Evolutionary conservation across 2,113 vertebrate species (phyloP), one percentile per base, ranked within the genome.

Genomic region (Menidia beryllina): DNA sequence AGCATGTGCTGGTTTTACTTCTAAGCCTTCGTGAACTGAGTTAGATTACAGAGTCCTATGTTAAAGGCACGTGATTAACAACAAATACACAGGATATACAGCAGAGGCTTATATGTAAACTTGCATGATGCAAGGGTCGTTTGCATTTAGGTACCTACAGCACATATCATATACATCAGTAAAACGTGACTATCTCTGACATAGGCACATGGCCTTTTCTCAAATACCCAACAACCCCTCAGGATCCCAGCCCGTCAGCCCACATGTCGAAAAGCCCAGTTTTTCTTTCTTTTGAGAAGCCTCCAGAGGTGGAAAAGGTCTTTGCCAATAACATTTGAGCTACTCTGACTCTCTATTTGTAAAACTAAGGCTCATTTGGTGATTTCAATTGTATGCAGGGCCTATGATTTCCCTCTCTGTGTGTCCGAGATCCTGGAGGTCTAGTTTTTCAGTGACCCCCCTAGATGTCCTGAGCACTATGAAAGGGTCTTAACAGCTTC

Each of bases 311-410:
- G 39, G 7, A 68, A 82, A 68, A 55, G 61, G 38, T 69, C 62
- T 45, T 60, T 77, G 57, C 69, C 75, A 78, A 76, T 88, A 80
- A 85, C 68, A 85, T 75, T 65, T 49, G 48, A 65, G 75, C 65
- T 85, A 38, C 67, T 77, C 39, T 71, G 57, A 67, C 82, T 55
- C 58, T 65, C 61, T 68, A 62, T 68, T 45, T 72, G 69, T 52
- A 81, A 67, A 81, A 60, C 48, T 57, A 49, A 3, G 26, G 62
- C 47, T 81, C 69, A 75, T 72, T 82, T 82, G 36, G 59, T 43
- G 49, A 45, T 30, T 36, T 73, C 81, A 66, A 49, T 76, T 64
- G 75, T 69, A 51, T 75, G 52, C 50, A 30, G 7, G 47, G 39
- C 38, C 68, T 21, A 21, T 72, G 34, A 57, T 75, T 50, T 41